These are phyloP conservation scores for Nicator chloris DNA, from an alignment of 2,113 vertebrate genomes.

Conservation along the genomic window DNA sequence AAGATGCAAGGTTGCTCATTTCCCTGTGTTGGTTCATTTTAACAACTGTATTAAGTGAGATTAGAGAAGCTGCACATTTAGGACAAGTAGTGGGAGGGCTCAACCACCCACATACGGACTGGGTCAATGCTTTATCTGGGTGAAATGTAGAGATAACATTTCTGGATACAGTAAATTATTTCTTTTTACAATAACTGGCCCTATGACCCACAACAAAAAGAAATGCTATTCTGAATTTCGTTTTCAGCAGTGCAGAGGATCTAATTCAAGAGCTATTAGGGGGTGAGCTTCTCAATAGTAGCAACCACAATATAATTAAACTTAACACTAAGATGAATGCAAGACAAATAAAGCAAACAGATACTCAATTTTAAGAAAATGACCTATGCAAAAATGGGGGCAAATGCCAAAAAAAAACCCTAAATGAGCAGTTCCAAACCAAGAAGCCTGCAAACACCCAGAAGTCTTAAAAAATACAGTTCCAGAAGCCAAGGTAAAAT, in stretches of 20 bases:
- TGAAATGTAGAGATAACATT: background rate
- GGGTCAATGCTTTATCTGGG: background rate
- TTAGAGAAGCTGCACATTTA: constrained; percentile 20
- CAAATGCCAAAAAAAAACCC: background rate
- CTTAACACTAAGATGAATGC: background rate
- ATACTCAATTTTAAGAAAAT: background rate
- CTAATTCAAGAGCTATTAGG: background rate
- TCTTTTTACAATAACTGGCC: background rate
- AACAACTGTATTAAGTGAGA: constrained; percentile 14
- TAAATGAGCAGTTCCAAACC: background rate
- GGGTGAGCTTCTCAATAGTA: background rate
- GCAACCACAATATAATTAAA: background rate
- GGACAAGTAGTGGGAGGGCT: background rate
- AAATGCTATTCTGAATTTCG: background rate
- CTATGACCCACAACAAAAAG: background rate
- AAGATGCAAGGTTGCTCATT: background rate
- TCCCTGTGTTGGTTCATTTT: background rate
- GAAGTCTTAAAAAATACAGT: background rate
- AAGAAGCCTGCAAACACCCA: background rate
- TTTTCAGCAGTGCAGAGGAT: background rate
- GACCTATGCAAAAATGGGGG: background rate
- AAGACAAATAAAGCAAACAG: background rate
- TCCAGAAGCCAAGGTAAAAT: background rate
- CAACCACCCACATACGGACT: background rate
- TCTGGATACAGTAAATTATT: background rate